Evolutionary conservation across 2,113 vertebrate species (phyloP).

Genomic region (Megaptera novaeangliae): DNA sequence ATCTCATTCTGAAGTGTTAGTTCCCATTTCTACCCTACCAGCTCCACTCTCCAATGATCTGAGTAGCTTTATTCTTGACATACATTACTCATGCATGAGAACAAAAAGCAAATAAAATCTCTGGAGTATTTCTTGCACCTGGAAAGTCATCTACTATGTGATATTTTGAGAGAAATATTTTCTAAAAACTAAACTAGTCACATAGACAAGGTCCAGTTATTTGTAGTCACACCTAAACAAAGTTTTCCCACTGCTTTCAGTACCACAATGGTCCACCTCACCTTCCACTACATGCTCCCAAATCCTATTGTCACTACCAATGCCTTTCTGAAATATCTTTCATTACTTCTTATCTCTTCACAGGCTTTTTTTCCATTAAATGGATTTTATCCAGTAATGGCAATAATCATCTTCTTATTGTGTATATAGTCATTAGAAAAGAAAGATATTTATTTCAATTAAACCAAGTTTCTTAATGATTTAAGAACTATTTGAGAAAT

Average conservation of each 20-base stretch:
- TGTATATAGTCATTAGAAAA: neutral
- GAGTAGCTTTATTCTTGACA: neutral
- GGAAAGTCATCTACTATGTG: neutral
- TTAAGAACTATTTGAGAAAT: slow-evolving; percentile 60
- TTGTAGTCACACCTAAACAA: neutral
- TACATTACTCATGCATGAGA: neutral
- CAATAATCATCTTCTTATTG: neutral
- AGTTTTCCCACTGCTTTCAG: neutral
- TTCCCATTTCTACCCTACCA: no score
- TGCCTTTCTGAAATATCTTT: neutral
- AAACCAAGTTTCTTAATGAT: slow-evolving; percentile 54
- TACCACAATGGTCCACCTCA: neutral
- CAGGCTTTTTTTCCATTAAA: neutral
- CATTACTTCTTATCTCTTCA: neutral
- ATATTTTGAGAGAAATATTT: neutral
- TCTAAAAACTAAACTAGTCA: neutral
- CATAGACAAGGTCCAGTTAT: neutral
- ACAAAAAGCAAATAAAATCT: neutral
- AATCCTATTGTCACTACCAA: neutral
- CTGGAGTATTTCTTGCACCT: neutral
- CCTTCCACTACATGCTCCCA: accelerated
- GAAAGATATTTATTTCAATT: neutral
- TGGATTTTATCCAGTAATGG: neutral
- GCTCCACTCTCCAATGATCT: neutral
- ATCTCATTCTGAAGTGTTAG: neutral